Base-by-base conservation (phyloP, 2,113 vertebrate genomes). In the Uropsilus gracilis region DNA sequence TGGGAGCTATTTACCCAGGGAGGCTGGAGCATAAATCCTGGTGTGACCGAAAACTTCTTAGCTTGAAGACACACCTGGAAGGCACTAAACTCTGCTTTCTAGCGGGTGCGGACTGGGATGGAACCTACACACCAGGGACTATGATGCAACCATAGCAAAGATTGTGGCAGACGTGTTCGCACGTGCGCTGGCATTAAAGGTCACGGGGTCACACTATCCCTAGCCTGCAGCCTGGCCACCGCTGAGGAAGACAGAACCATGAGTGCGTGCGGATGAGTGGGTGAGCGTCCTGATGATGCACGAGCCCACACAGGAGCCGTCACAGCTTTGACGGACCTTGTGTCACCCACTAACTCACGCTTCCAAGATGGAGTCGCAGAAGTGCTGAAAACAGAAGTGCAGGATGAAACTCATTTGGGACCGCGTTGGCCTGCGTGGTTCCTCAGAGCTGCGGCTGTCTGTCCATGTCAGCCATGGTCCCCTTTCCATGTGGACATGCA, bases 301-400 rank as follows among this genome's bases (percentile, higher is more conserved):
- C 80, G 37, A 77, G 78, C 83, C 34, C 55, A 77, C n/a, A 61
- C 1, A 6, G 50, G 28, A 46, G 48, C 80, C 59, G 84, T 66
- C 64, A 53, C 24, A 32, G 66, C 1, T 86, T 82, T 24, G 3
- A 37, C 30, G 77, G 37, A 64, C 72, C 18, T 69, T 16, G 61
- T 59, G 46, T 63, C 13, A 61, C 55, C 26, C 84, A 75, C 1
- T 87, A n/a, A 69, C n/a, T 73, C 48, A 37, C 46, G 17, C 48
- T 86, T 91, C 30, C 32, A 81, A 91, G 86, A 81, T 64, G 6
- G 72, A n/a, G 37, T 42, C 80, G 89, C 1, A 50, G 73, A 95
- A 86, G 76, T 71, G n/a, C 55, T 90, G 20, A 83, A 66, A 78
- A 68, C 17, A 39, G 3, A 77, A 59, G 59, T 37, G 26, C 39